Evolutionary conservation across 64 coral and sea anemone genomes (phyloP), one percentile per base, ranked within the genome.

Genomic region (Stichodactyla helianthus): DNA sequence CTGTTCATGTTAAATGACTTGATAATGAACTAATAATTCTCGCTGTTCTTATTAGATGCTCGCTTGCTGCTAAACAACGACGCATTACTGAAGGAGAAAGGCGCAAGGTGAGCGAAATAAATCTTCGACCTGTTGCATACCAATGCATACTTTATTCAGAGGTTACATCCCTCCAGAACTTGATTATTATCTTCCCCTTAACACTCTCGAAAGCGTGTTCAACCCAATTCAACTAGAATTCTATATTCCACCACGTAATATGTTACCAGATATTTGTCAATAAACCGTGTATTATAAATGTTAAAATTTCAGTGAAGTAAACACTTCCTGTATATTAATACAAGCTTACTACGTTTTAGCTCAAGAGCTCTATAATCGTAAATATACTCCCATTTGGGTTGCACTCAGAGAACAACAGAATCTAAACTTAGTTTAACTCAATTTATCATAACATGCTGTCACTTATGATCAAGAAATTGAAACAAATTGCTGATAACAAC

Each of bases 51-150:
- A 50, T 18, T 79, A 99, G 97, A 99, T 89, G 97, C 94, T 83
- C 97, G 97, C 53, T 88, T 99, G 79, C 88, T 99, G 65, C 71
- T 99, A 83, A 86, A 93, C 85, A 99, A 99, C 79, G 97, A 99
- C 88, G 54, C 17, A 15, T 67, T 99, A 85, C 81, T 99, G 87
- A 95, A 95, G 77, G 93, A 92, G 22, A 79, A 74, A 79, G 97
- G 93, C 77, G 93, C 97, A 86, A 95, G 97, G 97, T 99, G 59
- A 82, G 58, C 87, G 77, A 90, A 59, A 0, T 88, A 25, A 27
- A 55, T 61, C 53, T 84, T 54, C 23, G 59, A 84, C 83, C 83
- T 84, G 83, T 84, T 84, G 83, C 44, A 84, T 84, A 9, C 17
- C 55, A 22, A 58, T 55, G 54, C 82, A 57, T 52, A 51, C 31